Evolutionary conservation across 2,797 vertebrate species (phyloP).

Genomic region (Eupleurogrammus muticus): DNA sequence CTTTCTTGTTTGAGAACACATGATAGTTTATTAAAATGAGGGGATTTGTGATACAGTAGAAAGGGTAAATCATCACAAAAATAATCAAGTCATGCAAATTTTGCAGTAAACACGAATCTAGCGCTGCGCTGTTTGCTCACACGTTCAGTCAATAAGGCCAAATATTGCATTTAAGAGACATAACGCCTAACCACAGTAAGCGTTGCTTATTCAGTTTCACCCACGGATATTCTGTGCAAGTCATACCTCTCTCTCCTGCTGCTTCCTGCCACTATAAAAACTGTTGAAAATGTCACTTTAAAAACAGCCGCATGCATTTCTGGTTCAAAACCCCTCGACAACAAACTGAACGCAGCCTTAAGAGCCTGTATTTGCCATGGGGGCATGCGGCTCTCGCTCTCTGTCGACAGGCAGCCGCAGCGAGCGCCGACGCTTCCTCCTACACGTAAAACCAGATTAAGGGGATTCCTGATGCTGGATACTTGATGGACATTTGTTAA

Average conservation of each 20-base stretch:
- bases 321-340: conserved; percentile 11
- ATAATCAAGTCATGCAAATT: neutral
- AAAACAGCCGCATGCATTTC: conserved; percentile 27
- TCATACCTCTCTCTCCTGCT: too few relatives aligned
- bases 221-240: too few relatives aligned
- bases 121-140: too few relatives aligned
- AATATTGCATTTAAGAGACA: too few relatives aligned
- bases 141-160: neutral
- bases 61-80: neutral
- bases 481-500: neutral
- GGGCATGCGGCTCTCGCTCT: too few relatives aligned
- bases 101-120: neutral
- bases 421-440: too few relatives aligned
- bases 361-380: neutral
- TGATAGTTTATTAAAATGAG: neutral
- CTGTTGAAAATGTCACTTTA: neutral
- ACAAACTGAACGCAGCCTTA: neutral
- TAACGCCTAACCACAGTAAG: too few relatives aligned
- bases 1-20: neutral
- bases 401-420: too few relatives aligned
- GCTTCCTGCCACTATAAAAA: neutral
- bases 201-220: too few relatives aligned
- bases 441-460: too few relatives aligned
- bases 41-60: too few relatives aligned
- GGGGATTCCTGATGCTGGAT: too few relatives aligned